phyloP scores from a whole-genome alignment of 2,113 vertebrate species.

The Leuciscus idus region DNA sequence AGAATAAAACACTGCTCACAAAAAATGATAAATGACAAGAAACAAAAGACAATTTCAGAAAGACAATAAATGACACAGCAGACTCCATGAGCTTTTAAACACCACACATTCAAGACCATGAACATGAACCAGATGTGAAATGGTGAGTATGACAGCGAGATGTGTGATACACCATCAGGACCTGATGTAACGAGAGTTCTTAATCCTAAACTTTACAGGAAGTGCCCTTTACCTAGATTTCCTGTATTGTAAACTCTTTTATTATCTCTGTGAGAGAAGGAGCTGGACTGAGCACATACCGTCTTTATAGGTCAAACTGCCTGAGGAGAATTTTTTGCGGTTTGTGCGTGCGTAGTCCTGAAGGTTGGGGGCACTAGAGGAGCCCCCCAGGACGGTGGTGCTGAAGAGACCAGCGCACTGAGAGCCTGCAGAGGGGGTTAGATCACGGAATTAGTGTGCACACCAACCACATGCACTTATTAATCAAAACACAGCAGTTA shows the following conservation, averaged over 20 bases:
- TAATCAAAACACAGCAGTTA: conserved; percentile 56
- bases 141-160: conserved; percentile 22
- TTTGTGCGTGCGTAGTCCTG: conserved; percentile 99
- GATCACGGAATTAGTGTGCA: conserved; percentile 75
- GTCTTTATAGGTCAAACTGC: conserved; percentile 97
- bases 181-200: neutral
- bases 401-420: conserved; percentile 99
- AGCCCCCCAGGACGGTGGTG: conserved; percentile 98
- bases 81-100: conserved; percentile 7
- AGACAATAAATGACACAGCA: conserved; percentile 27
- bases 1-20: conserved; percentile 1
- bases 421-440: conserved; percentile 89
- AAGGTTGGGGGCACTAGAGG: conserved; percentile 99
- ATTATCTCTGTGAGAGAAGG: conserved; percentile 16
- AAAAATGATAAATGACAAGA: conserved; percentile 16
- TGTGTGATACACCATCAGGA: neutral
- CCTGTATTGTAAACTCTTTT: neutral
- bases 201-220: neutral
- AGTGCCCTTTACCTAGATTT: conserved; percentile 26
- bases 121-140: conserved; percentile 16
- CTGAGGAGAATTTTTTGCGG: conserved; percentile 95
- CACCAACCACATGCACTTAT: conserved; percentile 77
- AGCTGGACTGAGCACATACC: conserved; percentile 82
- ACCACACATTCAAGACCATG: conserved; percentile 9
- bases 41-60: conserved; percentile 27